Evolutionary conservation across 2,888 invertebrate species (phyloP), one percentile per base, ranked within the genome.

Genomic region (Lithosia quadra): DNA sequence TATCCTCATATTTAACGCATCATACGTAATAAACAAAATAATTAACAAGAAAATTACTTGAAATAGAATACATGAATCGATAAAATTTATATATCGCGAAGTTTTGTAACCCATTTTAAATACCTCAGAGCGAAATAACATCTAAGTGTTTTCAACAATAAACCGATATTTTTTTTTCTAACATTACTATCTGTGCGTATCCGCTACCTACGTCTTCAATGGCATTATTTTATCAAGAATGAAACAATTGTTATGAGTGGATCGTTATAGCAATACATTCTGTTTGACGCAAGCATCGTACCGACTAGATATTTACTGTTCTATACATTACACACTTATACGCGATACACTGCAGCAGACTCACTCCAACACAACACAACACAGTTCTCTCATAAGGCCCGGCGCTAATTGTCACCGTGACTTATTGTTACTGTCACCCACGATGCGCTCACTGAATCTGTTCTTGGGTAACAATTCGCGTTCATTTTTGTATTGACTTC

Each of bases 191-290:
- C 73, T 89, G 89, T 89, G 88, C 87, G 86, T 86, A 82, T 75
- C 61, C 78, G 62, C 80, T 82, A 79, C 63, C 69, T 81, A 76
- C 70, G 80, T 79, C 78, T 68, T 77, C 86, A 80, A 85, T 90
- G 91, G 89, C 91, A 91, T 92, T 91, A 91, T 90, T 89, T 83
- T 84, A 88, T 90, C 90, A 90, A 89, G 86, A 75, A 76, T 67
- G 57, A 70, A 86, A 88, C 81, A 85, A 82, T 83, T 87, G 76
- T 80, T 76, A 79, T 81, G 82, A 80, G 80, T 75, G 82, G 79
- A 81, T 74, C 75, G 82, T 78, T 79, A 80, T 84, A 86, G 85
- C 84, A 82, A 84, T 84, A 86, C 80, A 86, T 83, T 84, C 74
- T 77, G 79, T 81, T 81, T 78, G 82, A 86, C 84, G 82, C 83